phyloP scores from a whole-genome alignment of 2,797 vertebrate species.

The Melanotaenia boesemani region DNA sequence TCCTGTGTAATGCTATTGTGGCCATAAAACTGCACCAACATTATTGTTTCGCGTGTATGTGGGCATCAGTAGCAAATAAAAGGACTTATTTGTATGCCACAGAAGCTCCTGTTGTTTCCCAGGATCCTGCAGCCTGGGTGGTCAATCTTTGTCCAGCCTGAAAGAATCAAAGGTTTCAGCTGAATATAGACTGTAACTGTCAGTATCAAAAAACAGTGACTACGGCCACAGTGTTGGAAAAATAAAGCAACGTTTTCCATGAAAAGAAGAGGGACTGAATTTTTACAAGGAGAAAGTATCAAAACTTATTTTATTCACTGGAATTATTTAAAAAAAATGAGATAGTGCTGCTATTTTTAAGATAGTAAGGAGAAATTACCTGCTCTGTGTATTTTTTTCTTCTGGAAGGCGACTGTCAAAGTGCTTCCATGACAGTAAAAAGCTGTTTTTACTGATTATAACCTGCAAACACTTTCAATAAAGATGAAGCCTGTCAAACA shows the following conservation, averaged over 20 bases:
- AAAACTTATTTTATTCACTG: neutral
- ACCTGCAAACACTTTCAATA: conserved; percentile 6
- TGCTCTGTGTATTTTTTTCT: neutral
- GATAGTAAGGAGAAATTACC: neutral
- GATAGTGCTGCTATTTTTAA: neutral
- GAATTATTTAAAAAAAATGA: neutral
- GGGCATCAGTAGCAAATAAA: conserved; percentile 14
- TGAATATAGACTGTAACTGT: conserved; percentile 24
- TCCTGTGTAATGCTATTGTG: neutral
- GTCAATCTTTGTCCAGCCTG: conserved; percentile 42
- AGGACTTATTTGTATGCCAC: conserved; percentile 54
- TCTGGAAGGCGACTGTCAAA: neutral
- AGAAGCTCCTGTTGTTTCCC: conserved; percentile 46
- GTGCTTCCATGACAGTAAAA: neutral
- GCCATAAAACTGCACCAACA: conserved; percentile 10
- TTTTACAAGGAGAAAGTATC: conserved; percentile 11
- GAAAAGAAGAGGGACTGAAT: neutral
- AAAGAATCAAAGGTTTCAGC: conserved; percentile 52
- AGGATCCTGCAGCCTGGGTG: conserved; percentile 44
- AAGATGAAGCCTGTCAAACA: conserved; percentile 26
- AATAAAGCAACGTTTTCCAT: conserved; percentile 28
- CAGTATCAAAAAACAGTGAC: conserved; percentile 29
- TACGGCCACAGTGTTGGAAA: conserved; percentile 33
- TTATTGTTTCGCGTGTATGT: conserved; percentile 1
- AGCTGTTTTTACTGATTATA: conserved; percentile 30